Conservation (phyloP, 2,797 vertebrate species). For the Ciconia nigra region DNA sequence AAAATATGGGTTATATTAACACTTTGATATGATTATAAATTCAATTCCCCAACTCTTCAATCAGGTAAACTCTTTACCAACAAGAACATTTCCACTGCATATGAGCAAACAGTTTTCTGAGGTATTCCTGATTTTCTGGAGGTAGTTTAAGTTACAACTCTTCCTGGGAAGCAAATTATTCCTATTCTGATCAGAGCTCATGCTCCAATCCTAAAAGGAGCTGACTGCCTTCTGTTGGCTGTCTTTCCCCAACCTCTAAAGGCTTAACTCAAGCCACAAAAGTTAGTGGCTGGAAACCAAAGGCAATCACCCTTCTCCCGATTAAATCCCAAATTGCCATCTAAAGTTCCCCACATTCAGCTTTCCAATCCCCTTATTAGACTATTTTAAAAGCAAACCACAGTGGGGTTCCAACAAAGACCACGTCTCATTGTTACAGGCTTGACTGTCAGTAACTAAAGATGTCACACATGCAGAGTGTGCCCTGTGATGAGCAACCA, state of each 20-base stretch:
- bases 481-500: constrained; percentile 56
- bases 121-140: not conserved
- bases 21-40: not conserved
- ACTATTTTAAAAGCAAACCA: constrained; percentile 51
- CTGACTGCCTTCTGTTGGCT: constrained; percentile 46
- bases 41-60: not conserved
- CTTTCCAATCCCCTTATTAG: constrained; percentile 66
- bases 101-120: not conserved
- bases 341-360: constrained; percentile 56
- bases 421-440: constrained; percentile 57
- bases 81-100: constrained; percentile 3
- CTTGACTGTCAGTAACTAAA: constrained; percentile 61
- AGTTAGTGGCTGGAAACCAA: constrained; percentile 61
- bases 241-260: constrained; percentile 43
- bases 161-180: constrained; percentile 47
- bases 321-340: constrained; percentile 58
- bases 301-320: constrained; percentile 60
- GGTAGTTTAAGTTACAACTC: not conserved
- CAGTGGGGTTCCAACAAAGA: constrained; percentile 55
- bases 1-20: not conserved
- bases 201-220: constrained; percentile 38
- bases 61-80: constrained; percentile 4
- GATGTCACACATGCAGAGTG: constrained; percentile 65
- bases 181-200: constrained; percentile 37
- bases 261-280: constrained; percentile 60